Percentiles rank a stretch among this genome's conserved stretches.
Conservation (phyloP, 2,797 vertebrate species). For the Lagocephalus sceleratus region DNA sequence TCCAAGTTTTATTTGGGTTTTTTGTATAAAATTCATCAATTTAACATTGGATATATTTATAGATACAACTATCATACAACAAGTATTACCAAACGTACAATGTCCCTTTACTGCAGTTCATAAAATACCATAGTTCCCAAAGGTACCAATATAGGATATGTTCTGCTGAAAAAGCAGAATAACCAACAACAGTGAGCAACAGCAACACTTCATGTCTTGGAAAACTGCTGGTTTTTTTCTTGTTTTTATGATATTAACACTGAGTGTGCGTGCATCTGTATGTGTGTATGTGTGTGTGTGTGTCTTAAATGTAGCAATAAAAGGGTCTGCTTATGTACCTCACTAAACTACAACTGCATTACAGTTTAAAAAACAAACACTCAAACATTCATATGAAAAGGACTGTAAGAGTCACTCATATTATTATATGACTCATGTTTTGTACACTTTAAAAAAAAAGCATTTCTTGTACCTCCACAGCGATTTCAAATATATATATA, state of each 20-base stretch:
- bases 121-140: constrained; percentile 77
- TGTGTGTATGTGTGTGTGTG: constrained; percentile 8
- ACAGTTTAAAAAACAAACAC: constrained; percentile 59
- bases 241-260: constrained; percentile 58
- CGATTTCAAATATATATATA: constrained; percentile 53
- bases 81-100: constrained; percentile 76
- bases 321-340: constrained; percentile 71
- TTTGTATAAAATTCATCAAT: constrained; percentile 73
- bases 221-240: constrained; percentile 62
- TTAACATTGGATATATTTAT: constrained; percentile 76
- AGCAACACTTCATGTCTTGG: constrained; percentile 55
- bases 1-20: constrained; percentile 68
- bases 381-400: constrained; percentile 74
- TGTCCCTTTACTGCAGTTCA: constrained; percentile 71
- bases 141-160: constrained; percentile 76
- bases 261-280: constrained; percentile 11
- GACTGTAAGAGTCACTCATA: constrained; percentile 52
- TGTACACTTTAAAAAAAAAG: constrained; percentile 70
- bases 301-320: constrained; percentile 48
- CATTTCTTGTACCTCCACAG: constrained; percentile 70
- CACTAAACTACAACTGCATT: constrained; percentile 74
- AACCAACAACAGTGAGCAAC: constrained; percentile 63
- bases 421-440: constrained; percentile 58
- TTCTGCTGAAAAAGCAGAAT: constrained; percentile 68
- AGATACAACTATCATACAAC: constrained; percentile 78